phyloP scores from a whole-genome alignment of 2,888 invertebrate species.

The Cremastinae sp. region DNA sequence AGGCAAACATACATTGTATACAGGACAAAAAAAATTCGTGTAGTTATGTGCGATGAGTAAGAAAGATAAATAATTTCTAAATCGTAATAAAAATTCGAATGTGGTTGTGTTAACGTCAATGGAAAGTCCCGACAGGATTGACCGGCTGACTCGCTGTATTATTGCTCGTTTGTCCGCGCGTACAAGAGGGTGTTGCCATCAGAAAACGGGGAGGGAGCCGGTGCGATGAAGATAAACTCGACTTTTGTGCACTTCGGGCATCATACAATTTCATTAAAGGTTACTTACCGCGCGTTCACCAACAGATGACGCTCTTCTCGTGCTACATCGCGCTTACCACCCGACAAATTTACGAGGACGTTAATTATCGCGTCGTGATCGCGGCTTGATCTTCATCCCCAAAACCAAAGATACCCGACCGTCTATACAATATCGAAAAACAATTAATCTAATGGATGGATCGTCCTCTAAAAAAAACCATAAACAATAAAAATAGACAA shows the following conservation, averaged over 20 bases:
- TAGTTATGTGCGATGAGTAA: too few species aligned
- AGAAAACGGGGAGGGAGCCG: background rate
- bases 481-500: too few species aligned
- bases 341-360: slow-evolving; percentile 69
- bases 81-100: too few species aligned
- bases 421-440: slow-evolving; percentile 50
- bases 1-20: too few species aligned
- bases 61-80: background rate
- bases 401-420: slow-evolving; percentile 28
- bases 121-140: slow-evolving; percentile 20
- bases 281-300: slow-evolving; percentile 14
- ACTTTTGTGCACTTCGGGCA: slow-evolving; percentile 10
- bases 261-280: slow-evolving; percentile 28
- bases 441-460: slow-evolving; percentile 78
- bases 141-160: slow-evolving; percentile 55
- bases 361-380: slow-evolving; percentile 72
- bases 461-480: too few species aligned
- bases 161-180: slow-evolving; percentile 38
- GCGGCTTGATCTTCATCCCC: slow-evolving; percentile 66
- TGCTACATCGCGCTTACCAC: slow-evolving; percentile 12
- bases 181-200: slow-evolving; percentile 14
- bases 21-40: too few species aligned
- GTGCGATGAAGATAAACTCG: slow-evolving; percentile 38
- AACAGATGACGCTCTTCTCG: slow-evolving; percentile 40
- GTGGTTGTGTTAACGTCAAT: background rate